These are phyloP conservation scores for Entosphenus tridentatus DNA, from an alignment of 2,113 vertebrate genomes.

Conservation along the genomic window DNA sequence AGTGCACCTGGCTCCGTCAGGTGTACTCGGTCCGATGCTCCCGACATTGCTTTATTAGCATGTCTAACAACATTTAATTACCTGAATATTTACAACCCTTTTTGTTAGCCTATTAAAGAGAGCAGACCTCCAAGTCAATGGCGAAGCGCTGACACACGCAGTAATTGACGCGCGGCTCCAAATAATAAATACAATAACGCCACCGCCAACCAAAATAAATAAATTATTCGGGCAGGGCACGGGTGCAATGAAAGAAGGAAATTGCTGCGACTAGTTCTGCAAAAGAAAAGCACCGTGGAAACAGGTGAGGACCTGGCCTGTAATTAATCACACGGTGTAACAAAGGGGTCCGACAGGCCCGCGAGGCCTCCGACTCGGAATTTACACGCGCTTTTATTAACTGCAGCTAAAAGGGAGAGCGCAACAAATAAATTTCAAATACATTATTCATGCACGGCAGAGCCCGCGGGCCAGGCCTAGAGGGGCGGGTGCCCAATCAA, in stretches of 20 bases:
- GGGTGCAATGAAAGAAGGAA: conserved; percentile 1
- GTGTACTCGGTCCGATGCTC: no score
- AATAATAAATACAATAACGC: no score
- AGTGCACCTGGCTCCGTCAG: no score
- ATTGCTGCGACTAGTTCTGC: background rate
- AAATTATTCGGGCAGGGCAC: no score
- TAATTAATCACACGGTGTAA: conserved; percentile 6
- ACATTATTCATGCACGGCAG: background rate
- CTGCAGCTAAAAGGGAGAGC: conserved; percentile 4
- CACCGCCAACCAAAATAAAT: no score
- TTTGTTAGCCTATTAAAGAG: no score
- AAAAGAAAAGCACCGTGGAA: conserved; percentile 1
- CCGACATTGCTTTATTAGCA: no score
- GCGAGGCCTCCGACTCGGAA: background rate
- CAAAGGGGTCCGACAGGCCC: conserved; percentile 3
- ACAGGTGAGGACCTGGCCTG: background rate
- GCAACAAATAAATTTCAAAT: conserved; percentile 6
- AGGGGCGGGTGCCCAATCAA: background rate
- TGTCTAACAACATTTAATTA: no score
- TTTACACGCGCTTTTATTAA: conserved; percentile 6
- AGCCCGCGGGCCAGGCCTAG: background rate
- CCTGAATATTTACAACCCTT: no score
- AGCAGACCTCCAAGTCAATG: no score
- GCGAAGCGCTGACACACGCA: no score
- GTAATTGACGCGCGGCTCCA: no score